Percentiles rank a stretch among this genome's conserved stretches.
Evolutionary conservation across 2,888 invertebrate species (phyloP).

Genomic region (Schizaphis graminum): DNA sequence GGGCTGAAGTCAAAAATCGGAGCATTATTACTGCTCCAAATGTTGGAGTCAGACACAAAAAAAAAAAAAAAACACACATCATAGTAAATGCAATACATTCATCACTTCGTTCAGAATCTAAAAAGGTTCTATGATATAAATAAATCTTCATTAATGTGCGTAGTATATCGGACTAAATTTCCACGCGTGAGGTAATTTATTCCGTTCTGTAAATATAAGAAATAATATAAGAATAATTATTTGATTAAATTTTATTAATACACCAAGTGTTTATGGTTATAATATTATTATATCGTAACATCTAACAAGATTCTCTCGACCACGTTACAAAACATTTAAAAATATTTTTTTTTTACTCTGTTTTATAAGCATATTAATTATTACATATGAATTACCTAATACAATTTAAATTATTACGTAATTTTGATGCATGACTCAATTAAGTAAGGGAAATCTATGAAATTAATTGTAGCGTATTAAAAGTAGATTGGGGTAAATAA

Average conservation of each 20-base stretch:
- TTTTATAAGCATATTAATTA: not conserved
- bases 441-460: not conserved
- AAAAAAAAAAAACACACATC: too few relatives aligned
- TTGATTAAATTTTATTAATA: not conserved
- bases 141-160: not conserved
- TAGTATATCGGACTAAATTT: not conserved
- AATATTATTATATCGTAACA: not conserved
- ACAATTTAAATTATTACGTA: not conserved
- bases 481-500: not conserved
- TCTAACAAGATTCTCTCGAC: too few relatives aligned
- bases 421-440: not conserved
- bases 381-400: too few relatives aligned
- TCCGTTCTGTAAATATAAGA: not conserved
- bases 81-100: too few relatives aligned
- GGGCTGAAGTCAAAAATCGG: too few relatives aligned
- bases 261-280: not conserved
- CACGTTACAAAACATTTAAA: not conserved
- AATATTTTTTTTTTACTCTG: not conserved
- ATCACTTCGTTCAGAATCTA: too few relatives aligned
- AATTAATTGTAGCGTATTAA: not conserved
- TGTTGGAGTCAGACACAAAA: too few relatives aligned
- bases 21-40: too few relatives aligned
- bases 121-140: not conserved
- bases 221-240: not conserved
- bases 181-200: too few relatives aligned